A percentile compares a stretch with the other conserved stretches of the same genome.
phyloP scores from a whole-genome alignment of 1,140 invertebrate genomes.

The Magallana angulata region DNA sequence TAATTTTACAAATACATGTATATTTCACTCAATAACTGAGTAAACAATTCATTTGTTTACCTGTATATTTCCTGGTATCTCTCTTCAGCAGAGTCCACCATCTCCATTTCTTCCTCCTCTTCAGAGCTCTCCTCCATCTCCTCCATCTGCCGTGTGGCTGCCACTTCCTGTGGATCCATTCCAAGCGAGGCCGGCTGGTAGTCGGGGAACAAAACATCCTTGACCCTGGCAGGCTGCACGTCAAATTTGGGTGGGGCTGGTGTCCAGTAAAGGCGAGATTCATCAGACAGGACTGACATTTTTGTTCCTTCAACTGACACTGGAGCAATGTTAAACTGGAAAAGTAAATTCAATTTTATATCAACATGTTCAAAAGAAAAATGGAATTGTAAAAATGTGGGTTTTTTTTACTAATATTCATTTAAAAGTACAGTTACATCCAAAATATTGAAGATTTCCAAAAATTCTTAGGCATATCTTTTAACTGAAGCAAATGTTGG shows the following conservation, averaged over 20 bases:
- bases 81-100: constrained; percentile 52
- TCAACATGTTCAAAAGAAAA: not conserved
- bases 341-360: not conserved
- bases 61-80: constrained; percentile 51
- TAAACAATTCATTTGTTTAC: not conserved
- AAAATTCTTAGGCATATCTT: too few relatives aligned
- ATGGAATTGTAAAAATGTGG: too few relatives aligned
- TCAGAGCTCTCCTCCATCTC: constrained; percentile 63
- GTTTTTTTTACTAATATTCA: too few relatives aligned
- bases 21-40: too few relatives aligned
- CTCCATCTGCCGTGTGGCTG: constrained; percentile 59
- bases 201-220: constrained; percentile 75
- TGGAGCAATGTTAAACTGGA: constrained; percentile 54
- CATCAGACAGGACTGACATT: constrained; percentile 66
- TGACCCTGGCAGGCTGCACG: constrained; percentile 74
- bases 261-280: constrained; percentile 77
- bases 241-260: constrained; percentile 79
- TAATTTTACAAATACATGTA: too few relatives aligned
- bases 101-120: constrained; percentile 63
- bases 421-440: too few relatives aligned
- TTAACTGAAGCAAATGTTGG: too few relatives aligned
- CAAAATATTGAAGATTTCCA: too few relatives aligned
- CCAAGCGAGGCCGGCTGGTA: constrained; percentile 62
- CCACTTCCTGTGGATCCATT: constrained; percentile 52
- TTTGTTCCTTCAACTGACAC: constrained; percentile 64